Percentiles rank a stretch among this genome's conserved stretches.
phyloP scores from a whole-genome alignment of 2,888 invertebrate genomes.

The Papilio protenor region DNA sequence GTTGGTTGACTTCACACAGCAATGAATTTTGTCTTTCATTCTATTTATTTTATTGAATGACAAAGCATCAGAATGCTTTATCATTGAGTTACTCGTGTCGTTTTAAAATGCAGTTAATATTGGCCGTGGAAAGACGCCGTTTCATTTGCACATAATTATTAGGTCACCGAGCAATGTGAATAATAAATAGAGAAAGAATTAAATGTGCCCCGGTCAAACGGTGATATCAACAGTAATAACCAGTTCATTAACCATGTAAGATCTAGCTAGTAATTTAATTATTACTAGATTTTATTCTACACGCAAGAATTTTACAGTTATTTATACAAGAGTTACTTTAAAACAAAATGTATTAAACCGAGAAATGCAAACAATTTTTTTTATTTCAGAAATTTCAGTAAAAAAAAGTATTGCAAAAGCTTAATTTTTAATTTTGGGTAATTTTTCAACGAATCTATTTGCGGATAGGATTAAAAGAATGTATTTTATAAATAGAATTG shows the following conservation, averaged over 20 bases:
- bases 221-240: conserved; percentile 27
- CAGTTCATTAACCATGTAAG: not conserved
- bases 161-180: conserved; percentile 30
- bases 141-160: conserved; percentile 32
- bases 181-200: conserved; percentile 15
- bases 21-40: no score
- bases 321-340: not conserved
- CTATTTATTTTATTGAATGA: not conserved
- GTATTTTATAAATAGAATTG: conserved; percentile 8
- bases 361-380: not conserved
- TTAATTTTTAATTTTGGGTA: not conserved
- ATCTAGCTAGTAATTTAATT: not conserved
- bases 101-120: conserved; percentile 31
- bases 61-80: not conserved
- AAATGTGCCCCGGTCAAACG: conserved; percentile 12
- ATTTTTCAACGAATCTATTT: not conserved
- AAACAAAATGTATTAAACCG: not conserved
- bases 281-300: not conserved
- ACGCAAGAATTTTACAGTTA: not conserved
- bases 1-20: no score
- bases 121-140: conserved; percentile 36
- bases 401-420: not conserved
- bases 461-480: not conserved
- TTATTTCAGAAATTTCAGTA: not conserved
- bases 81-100: not conserved